Conservation (phyloP, 2,888 invertebrate species). For the Allolobophora icterica region DNA sequence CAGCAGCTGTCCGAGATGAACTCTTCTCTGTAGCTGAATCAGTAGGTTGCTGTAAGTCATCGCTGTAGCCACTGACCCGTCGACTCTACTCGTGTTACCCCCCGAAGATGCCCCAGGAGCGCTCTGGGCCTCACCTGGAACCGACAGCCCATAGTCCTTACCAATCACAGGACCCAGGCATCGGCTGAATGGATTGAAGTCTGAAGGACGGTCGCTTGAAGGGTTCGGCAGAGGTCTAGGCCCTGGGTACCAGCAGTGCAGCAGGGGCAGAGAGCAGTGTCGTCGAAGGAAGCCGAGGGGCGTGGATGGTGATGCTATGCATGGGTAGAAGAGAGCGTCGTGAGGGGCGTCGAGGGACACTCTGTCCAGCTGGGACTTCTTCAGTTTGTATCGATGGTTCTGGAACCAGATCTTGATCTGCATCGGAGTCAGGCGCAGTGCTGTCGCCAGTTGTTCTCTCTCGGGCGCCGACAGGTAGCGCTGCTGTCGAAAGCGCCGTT, state of each 20-base stretch:
- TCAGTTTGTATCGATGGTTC: conserved; percentile 42
- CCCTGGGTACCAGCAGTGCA: conserved; percentile 11
- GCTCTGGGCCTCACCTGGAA: neutral
- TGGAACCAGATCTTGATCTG: conserved; percentile 44
- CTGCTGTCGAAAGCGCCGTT: conserved; percentile 36
- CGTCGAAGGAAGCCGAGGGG: neutral
- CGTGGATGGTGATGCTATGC: neutral
- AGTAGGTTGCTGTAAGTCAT: neutral
- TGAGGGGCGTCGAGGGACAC: neutral
- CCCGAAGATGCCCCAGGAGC: neutral
- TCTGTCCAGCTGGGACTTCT: conserved; percentile 33
- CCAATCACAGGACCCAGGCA: neutral
- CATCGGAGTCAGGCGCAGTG: conserved; percentile 37
- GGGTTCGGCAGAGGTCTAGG: neutral
- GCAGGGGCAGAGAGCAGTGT: neutral
- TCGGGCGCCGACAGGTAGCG: conserved; percentile 40
- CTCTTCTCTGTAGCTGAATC: conserved; percentile 17
- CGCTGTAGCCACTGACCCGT: neutral
- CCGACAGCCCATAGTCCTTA: neutral
- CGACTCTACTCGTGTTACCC: neutral
- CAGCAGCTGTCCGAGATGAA: neutral
- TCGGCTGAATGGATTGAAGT: neutral
- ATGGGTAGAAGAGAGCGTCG: neutral
- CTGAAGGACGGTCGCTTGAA: neutral
- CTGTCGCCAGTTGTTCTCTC: conserved; percentile 38